Percentiles rank a stretch among this genome's conserved stretches.
phyloP scores from a whole-genome alignment of 1,140 invertebrate genomes.

The Heterodera carotae region DNA sequence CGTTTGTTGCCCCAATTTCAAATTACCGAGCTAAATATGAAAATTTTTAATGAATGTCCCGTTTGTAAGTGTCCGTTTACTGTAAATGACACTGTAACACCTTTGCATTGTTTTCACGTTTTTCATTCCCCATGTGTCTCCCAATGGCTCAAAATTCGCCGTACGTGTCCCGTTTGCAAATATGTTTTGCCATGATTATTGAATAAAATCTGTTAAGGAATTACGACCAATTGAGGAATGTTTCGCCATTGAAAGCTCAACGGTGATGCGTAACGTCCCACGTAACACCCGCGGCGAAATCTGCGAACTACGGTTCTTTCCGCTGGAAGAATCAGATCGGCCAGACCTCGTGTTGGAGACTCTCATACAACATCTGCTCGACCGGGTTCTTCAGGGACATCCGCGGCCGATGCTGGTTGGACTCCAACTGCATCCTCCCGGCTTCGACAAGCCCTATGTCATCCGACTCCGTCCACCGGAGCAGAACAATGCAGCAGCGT shows the following conservation, averaged over 20 bases:
- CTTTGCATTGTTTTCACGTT: too few relatives aligned
- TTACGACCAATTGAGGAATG: neutral
- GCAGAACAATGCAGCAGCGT: conserved; percentile 4
- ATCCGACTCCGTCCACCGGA: neutral
- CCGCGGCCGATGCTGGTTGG: neutral
- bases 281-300: conserved; percentile 8
- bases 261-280: neutral
- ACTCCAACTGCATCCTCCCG: neutral
- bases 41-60: too few relatives aligned
- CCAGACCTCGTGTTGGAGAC: neutral
- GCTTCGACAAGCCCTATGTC: neutral
- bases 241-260: neutral
- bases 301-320: neutral
- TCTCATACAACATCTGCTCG: neutral
- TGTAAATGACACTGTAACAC: too few relatives aligned
- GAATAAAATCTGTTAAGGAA: too few relatives aligned
- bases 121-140: too few relatives aligned
- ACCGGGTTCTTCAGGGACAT: neutral
- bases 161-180: too few relatives aligned
- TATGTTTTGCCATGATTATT: too few relatives aligned
- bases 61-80: too few relatives aligned
- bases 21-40: too few relatives aligned
- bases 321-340: neutral
- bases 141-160: too few relatives aligned
- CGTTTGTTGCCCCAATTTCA: too few relatives aligned